Percentiles rank a stretch among this genome's conserved stretches.
Conservation (phyloP, 2,888 invertebrate species). For the Nipponacmea schrenckii region DNA sequence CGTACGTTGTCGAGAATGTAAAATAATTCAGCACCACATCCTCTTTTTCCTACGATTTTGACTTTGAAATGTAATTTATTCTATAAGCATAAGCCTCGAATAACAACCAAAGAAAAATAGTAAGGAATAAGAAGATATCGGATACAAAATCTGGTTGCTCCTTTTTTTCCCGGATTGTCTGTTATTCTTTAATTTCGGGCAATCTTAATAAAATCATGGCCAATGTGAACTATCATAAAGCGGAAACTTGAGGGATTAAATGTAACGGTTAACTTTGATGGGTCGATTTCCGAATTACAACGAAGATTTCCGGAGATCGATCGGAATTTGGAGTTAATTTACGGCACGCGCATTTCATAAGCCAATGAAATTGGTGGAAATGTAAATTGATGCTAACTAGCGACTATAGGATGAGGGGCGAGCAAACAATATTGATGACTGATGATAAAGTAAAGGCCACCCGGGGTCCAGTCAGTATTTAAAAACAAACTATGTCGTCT, state of each 20-base stretch:
- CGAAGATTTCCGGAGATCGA: constrained; percentile 20
- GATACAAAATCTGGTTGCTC: too few relatives aligned
- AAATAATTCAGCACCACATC: too few relatives aligned
- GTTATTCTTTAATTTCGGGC: too few relatives aligned
- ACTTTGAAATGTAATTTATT: too few relatives aligned
- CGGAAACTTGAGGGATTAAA: background rate
- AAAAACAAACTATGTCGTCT: background rate
- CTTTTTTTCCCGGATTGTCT: too few relatives aligned
- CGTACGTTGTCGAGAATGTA: too few relatives aligned
- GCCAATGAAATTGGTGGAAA: constrained; percentile 14
- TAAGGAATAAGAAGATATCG: too few relatives aligned
- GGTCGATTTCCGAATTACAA: constrained; percentile 3
- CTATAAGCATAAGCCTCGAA: too few relatives aligned
- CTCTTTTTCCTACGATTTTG: too few relatives aligned
- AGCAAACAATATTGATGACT: background rate
- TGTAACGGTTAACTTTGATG: background rate
- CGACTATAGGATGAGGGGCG: background rate
- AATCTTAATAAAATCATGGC: too few relatives aligned
- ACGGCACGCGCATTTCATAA: constrained; percentile 10
- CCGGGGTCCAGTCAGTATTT: background rate
- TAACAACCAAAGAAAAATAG: too few relatives aligned
- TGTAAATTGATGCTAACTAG: constrained; percentile 17
- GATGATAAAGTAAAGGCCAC: background rate
- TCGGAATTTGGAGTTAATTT: constrained; percentile 20
- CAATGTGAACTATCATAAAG: background rate